phyloP scores from a whole-genome alignment of 1,140 invertebrate genomes.

The roundworm (Caenorhabditis elegans) region DNA sequence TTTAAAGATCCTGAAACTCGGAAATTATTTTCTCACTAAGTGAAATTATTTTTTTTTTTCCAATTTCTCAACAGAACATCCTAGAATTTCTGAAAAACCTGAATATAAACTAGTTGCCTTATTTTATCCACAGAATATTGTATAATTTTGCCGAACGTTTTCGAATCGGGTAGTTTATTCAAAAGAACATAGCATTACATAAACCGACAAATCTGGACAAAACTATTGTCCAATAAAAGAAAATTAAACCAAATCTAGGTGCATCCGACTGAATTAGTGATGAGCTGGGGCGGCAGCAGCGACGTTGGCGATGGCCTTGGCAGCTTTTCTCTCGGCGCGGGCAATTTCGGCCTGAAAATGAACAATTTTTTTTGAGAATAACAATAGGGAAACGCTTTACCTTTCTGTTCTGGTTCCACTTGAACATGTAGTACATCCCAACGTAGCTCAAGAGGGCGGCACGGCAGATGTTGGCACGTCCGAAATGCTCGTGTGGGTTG shows the following conservation, averaged over 20 bases:
- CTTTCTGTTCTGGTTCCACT: constrained; percentile 54
- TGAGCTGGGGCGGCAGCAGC: not conserved
- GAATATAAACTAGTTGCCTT: no score
- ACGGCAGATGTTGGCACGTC: constrained; percentile 56
- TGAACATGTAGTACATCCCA: constrained; percentile 54
- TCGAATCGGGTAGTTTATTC: constrained; percentile 6
- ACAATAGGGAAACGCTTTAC: not conserved
- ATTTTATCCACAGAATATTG: no score
- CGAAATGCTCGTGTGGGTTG: constrained; percentile 58
- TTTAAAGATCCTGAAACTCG: no score
- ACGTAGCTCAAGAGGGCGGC: constrained; percentile 55
- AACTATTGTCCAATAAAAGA: not conserved
- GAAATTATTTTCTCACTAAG: no score
- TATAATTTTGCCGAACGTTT: no score
- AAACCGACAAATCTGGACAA: not conserved
- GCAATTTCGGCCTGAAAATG: constrained; percentile 23
- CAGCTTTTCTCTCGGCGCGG: constrained; percentile 7
- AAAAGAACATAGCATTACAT: constrained; percentile 16
- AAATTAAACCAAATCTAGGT: constrained; percentile 4
- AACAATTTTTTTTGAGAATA: no score
- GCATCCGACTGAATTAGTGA: not conserved
- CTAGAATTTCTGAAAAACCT: no score
- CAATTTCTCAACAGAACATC: no score
- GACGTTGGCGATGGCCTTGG: not conserved
- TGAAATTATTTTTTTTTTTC: no score